Conservation (phyloP, 2,888 invertebrate genomes). For the Kuschelorhynchus macadamiae region DNA sequence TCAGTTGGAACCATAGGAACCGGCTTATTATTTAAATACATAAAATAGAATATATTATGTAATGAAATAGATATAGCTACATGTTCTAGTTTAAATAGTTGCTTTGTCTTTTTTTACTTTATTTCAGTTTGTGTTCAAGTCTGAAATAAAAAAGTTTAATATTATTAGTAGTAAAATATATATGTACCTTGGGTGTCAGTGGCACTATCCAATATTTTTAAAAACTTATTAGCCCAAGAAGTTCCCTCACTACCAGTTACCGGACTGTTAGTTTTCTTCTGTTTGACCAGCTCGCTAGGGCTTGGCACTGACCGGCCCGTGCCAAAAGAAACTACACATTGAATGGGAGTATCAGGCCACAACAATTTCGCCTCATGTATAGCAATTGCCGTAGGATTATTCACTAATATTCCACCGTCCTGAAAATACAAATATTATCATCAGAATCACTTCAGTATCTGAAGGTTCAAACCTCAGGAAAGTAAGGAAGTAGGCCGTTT, state of each 20-base stretch:
- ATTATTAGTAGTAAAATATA: no score
- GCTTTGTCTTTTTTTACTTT: no score
- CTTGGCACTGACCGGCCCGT: slow-evolving; percentile 76
- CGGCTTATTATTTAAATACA: no score
- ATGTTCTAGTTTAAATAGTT: no score
- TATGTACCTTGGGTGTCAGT: slow-evolving; percentile 91
- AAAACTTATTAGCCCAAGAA: slow-evolving; percentile 84
- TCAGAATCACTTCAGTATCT: slow-evolving; percentile 7
- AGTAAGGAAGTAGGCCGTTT: no score
- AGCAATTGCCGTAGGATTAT: slow-evolving; percentile 91
- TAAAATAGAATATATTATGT: no score
- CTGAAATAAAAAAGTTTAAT: no score
- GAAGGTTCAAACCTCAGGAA: no score
- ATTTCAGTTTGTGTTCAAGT: no score
- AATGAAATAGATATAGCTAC: no score
- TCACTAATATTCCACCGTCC: slow-evolving; percentile 88
- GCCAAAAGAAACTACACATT: slow-evolving; percentile 88
- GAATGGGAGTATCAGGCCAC: slow-evolving; percentile 82
- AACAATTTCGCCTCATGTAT: slow-evolving; percentile 88
- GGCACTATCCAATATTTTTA: slow-evolving; percentile 86
- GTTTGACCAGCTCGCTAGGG: slow-evolving; percentile 58
- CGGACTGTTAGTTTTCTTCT: slow-evolving; percentile 52
- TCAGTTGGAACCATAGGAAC: no score
- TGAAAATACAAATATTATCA: slow-evolving; percentile 59
- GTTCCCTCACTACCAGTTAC: slow-evolving; percentile 61